Evolutionary conservation across 2,113 vertebrate genomes (phyloP).

Genomic region (Phalacrocorax pelagicus): DNA sequence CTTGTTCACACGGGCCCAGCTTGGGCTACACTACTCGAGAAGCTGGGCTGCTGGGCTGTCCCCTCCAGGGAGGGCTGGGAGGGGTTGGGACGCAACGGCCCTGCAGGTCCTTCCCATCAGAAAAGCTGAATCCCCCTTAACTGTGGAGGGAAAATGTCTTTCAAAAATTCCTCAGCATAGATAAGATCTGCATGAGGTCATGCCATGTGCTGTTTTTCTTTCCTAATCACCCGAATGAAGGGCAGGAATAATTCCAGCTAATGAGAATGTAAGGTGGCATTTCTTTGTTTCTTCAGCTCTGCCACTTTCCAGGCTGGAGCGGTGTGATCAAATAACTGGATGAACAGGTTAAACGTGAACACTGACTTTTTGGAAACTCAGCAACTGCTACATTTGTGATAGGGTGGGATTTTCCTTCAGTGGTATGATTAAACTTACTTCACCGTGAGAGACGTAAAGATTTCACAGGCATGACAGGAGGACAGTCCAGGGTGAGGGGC

Average conservation of each 20-base stretch:
- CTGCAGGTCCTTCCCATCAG: not conserved
- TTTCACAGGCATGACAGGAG: not conserved
- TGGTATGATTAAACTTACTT: not conserved
- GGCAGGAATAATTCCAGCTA: slow-evolving; percentile 10
- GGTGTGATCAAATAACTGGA: not conserved
- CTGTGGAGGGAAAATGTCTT: not conserved
- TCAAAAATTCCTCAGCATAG: not conserved
- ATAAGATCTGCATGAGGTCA: slow-evolving; percentile 53
- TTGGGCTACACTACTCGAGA: not conserved
- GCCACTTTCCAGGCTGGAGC: not conserved
- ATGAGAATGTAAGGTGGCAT: not conserved
- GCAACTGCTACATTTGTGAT: not conserved
- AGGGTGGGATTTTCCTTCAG: not conserved
- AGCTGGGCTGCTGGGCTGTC: not conserved
- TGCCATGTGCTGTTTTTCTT: slow-evolving; percentile 15
- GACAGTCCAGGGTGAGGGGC: not conserved
- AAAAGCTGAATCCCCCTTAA: not conserved
- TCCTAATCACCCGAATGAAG: not conserved
- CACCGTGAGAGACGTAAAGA: not conserved
- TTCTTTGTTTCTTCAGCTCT: slow-evolving; percentile 39
- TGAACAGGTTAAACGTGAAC: slow-evolving; percentile 2
- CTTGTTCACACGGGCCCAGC: rapidly evolving
- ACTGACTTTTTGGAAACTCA: not conserved
- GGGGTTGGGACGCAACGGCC: not conserved
- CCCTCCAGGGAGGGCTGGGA: not conserved